These are phyloP conservation scores for Rhyzopertha dominica DNA, from an alignment of 1,140 invertebrate genomes.

Conservation along the genomic window DNA sequence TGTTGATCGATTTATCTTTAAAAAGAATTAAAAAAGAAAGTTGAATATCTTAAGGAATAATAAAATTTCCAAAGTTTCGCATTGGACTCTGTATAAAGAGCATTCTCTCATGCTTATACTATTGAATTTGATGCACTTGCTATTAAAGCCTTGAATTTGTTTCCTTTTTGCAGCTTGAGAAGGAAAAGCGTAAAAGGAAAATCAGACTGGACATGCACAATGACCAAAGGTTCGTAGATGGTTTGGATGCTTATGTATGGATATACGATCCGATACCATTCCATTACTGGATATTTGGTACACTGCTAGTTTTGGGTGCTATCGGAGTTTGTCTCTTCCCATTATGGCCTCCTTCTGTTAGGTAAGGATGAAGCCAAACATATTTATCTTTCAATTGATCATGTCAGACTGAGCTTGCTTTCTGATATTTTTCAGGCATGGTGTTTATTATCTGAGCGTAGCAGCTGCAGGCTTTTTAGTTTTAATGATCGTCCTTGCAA, in stretches of 20 bases:
- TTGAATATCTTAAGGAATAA: no score
- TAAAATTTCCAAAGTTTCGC: no score
- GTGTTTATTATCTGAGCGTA: slow-evolving; percentile 95
- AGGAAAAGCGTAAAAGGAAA: slow-evolving; percentile 62
- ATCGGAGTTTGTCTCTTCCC: slow-evolving; percentile 97
- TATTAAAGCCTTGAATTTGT: no score
- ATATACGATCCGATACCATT: slow-evolving; percentile 97
- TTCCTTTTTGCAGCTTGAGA: slow-evolving; percentile 41
- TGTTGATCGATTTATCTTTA: no score
- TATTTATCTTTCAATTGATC: slow-evolving; percentile 6
- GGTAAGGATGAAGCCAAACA: slow-evolving; percentile 51
- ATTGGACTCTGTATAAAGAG: no score
- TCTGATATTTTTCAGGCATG: slow-evolving; percentile 57
- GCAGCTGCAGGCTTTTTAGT: slow-evolving; percentile 91
- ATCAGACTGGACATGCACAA: slow-evolving; percentile 92
- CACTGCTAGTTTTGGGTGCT: slow-evolving; percentile 84
- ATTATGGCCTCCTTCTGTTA: slow-evolving; percentile 90
- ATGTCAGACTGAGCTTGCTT: slow-evolving; percentile 13
- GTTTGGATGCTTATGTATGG: slow-evolving; percentile 96
- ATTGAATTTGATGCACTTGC: no score
- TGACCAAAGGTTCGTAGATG: slow-evolving; percentile 90
- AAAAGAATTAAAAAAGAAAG: no score
- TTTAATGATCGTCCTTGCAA: slow-evolving; percentile 83
- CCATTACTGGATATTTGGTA: slow-evolving; percentile 94
- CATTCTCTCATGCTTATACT: no score